A percentile compares a stretch with the other conserved stretches of the same genome.
These are phyloP conservation scores for Hemiprocne comata DNA, from an alignment of 2,113 vertebrate species.

Conservation along the genomic window DNA sequence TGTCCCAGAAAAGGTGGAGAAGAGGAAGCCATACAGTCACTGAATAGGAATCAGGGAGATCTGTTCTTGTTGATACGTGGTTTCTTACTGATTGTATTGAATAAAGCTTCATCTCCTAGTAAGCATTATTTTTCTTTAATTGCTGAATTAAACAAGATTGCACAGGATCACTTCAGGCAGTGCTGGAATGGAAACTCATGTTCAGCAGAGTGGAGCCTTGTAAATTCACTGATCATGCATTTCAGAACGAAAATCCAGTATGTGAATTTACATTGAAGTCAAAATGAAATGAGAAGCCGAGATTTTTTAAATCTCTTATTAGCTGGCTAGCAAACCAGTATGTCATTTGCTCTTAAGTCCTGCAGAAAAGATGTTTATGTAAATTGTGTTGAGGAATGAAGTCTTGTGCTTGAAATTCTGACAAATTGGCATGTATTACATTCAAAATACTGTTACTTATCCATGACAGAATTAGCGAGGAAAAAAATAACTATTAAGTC, in stretches of 20 bases:
- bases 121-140: not conserved
- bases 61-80: not conserved
- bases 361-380: not conserved
- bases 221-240: not conserved
- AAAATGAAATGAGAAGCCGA: not conserved
- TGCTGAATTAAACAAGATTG: not conserved
- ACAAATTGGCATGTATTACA: not conserved
- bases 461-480: not conserved
- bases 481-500: not conserved
- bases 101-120: not conserved
- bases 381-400: not conserved
- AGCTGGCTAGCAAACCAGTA: not conserved
- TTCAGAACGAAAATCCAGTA: not conserved
- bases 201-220: not conserved
- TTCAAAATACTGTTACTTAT: not conserved
- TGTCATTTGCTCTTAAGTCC: not conserved
- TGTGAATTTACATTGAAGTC: not conserved
- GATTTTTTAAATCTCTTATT: not conserved
- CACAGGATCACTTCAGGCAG: not conserved
- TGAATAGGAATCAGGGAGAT: not conserved
- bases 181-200: not conserved
- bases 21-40: not conserved
- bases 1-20: not conserved
- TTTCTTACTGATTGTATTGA: not conserved
- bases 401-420: not conserved